phyloP scores from a whole-genome alignment of 2,797 vertebrate genomes.

The Nothura maculosa region DNA sequence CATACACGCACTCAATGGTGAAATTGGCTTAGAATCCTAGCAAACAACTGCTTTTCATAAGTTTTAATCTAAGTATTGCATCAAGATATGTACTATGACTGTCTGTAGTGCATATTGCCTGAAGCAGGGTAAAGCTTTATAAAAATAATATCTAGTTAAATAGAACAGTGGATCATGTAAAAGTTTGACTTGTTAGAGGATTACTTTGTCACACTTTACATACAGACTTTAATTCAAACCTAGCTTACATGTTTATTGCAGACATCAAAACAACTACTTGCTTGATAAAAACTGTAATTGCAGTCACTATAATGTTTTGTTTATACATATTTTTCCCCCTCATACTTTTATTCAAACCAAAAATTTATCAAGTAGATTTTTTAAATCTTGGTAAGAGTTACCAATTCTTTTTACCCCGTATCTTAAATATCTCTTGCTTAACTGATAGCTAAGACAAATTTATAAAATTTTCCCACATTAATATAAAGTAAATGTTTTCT shows the following conservation, averaged over 20 bases:
- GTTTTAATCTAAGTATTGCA: not conserved
- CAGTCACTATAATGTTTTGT: not conserved
- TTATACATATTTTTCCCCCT: not conserved
- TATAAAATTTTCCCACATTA: not conserved
- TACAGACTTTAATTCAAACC: not conserved
- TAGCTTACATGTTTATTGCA: not conserved
- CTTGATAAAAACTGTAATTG: not conserved
- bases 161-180: not conserved
- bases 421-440: not conserved
- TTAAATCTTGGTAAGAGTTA: not conserved
- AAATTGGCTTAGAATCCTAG: constrained; percentile 11
- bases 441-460: not conserved
- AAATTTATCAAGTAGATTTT: not conserved
- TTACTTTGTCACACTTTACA: not conserved
- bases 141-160: not conserved
- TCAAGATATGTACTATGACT: not conserved
- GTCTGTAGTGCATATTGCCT: not conserved
- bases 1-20: not conserved
- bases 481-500: not conserved
- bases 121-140: not conserved
- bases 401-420: not conserved
- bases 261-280: not conserved
- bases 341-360: not conserved
- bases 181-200: not conserved
- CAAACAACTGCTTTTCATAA: constrained; percentile 3